phyloP scores from a whole-genome alignment of 2,797 vertebrate species.

The Vipera ursinii region DNA sequence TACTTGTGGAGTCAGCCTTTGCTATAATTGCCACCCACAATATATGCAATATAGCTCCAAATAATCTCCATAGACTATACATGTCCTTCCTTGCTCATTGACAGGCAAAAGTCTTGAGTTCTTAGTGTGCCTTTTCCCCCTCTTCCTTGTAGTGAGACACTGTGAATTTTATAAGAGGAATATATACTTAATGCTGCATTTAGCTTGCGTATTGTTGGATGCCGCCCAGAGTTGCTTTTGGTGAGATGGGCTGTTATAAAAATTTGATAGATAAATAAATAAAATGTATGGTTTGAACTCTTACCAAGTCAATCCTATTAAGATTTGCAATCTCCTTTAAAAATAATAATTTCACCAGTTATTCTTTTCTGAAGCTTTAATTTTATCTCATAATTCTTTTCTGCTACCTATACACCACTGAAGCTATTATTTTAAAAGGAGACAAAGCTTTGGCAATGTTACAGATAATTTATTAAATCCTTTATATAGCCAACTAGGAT shows the following conservation, averaged over 20 bases:
- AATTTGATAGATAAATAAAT: not conserved
- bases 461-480: not conserved
- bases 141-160: not conserved
- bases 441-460: not conserved
- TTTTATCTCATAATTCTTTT: not conserved
- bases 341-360: not conserved
- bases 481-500: not conserved
- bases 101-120: not conserved
- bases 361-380: not conserved
- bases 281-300: not conserved
- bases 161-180: not conserved
- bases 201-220: not conserved
- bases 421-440: not conserved
- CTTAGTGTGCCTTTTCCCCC: not conserved
- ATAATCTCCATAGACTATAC: not conserved
- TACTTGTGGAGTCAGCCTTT: not conserved
- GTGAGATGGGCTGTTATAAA: not conserved
- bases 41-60: not conserved
- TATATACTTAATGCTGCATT: not conserved
- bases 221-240: not conserved
- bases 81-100: not conserved
- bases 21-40: not conserved
- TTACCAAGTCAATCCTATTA: not conserved
- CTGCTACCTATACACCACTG: fast-evolving
- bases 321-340: not conserved